Evolutionary conservation across 2,888 invertebrate species (phyloP).

Genomic region (Malacosoma neustria): DNA sequence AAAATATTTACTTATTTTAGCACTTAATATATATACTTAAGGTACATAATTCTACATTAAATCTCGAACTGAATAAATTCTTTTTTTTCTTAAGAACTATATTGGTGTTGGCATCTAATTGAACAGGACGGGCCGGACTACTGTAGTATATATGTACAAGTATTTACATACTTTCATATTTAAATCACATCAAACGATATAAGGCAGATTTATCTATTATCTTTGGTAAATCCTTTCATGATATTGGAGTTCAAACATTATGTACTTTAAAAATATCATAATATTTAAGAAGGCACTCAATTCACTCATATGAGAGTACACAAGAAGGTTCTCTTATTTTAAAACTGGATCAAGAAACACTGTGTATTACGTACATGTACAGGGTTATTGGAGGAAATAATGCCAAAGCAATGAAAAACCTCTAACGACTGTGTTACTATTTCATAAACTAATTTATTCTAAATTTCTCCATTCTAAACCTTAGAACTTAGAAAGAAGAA

Average conservation of each 20-base stretch:
- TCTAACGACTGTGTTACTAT: too few relatives aligned
- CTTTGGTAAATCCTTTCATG: neutral
- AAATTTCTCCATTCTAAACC: too few relatives aligned
- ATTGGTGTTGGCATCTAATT: slow-evolving; percentile 49
- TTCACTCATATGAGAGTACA: neutral
- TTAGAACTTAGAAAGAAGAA: too few relatives aligned
- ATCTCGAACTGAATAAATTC: slow-evolving; percentile 62
- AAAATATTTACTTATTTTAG: slow-evolving; percentile 67
- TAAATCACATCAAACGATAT: neutral
- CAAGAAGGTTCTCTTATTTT: neutral
- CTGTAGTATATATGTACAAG: neutral
- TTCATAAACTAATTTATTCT: too few relatives aligned
- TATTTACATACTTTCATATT: neutral
- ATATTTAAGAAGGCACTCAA: slow-evolving; percentile 4
- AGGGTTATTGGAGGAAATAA: too few relatives aligned
- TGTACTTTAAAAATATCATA: neutral
- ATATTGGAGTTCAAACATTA: neutral
- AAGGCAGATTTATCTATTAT: neutral
- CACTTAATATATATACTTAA: slow-evolving; percentile 63
- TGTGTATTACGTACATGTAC: too few relatives aligned
- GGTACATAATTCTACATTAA: slow-evolving; percentile 54
- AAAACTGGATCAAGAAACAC: too few relatives aligned
- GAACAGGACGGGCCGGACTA: slow-evolving; percentile 32
- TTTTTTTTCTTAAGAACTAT: slow-evolving; percentile 49
- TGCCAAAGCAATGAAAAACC: too few relatives aligned